Conservation (phyloP, 2,888 invertebrate species). For the Cordilura impudica region DNA sequence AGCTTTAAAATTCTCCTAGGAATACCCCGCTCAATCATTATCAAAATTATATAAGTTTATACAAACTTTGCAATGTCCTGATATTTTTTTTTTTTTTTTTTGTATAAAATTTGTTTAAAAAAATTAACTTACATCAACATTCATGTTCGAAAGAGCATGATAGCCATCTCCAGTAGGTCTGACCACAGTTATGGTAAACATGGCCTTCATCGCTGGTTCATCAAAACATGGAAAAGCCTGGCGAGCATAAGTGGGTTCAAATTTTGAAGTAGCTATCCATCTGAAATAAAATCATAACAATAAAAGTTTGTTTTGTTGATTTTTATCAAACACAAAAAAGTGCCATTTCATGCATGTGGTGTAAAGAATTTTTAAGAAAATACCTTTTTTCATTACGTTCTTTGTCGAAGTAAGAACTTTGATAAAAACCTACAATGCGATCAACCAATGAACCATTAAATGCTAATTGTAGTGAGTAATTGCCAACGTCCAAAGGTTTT, state of each 20-base stretch:
- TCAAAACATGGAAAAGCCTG: slow-evolving; percentile 97
- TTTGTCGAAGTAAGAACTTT: slow-evolving; percentile 81
- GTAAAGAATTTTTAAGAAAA: slow-evolving; percentile 38
- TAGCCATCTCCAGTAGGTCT: slow-evolving; percentile 84
- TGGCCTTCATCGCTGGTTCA: slow-evolving; percentile 94
- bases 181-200: slow-evolving; percentile 87
- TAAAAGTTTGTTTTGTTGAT: neutral
- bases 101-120: neutral
- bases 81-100: neutral
- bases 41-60: no score
- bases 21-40: no score
- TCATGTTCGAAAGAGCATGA: slow-evolving; percentile 92
- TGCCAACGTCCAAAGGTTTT: slow-evolving; percentile 72
- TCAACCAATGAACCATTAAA: slow-evolving; percentile 84
- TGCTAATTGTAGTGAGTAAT: slow-evolving; percentile 80
- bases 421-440: slow-evolving; percentile 87
- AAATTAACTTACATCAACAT: slow-evolving; percentile 80
- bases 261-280: slow-evolving; percentile 92
- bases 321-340: neutral
- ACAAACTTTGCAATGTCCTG: no score
- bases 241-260: slow-evolving; percentile 96
- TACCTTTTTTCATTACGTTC: slow-evolving; percentile 74
- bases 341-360: neutral
- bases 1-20: no score
- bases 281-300: slow-evolving; percentile 79